Evolutionary conservation across 2,113 vertebrate genomes (phyloP), one percentile per base, ranked within the genome.

Genomic region (Mirza zaza): DNA sequence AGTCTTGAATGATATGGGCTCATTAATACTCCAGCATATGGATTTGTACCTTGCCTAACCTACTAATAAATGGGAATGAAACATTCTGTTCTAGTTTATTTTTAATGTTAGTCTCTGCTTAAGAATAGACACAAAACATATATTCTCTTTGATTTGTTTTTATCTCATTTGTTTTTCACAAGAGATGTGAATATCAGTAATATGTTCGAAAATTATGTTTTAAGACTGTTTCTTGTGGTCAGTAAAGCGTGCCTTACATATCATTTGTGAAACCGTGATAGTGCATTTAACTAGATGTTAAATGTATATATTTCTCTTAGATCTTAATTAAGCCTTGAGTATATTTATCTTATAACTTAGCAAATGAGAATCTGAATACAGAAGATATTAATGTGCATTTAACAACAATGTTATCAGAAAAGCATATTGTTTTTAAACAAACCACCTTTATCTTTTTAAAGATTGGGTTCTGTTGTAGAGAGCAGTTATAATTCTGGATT

Each of bases 41-140:
- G 23, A 12, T 39, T 57, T 86, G 55, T 11, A 68, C 15, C 14
- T 83, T 7, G 27, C 6, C 61, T 20, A 83, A 29, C 18, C 32
- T 36, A 90, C 55, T 67, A 55, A 63, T 55, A 68, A 68, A 59
- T 73, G 48, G 5, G 14, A 92, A 82, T 67, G 21, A 84, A 68
- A 87, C 73, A 45, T 11, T 83, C 61, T 80, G 65, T 45, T 94
- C 96, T 67, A 34, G 34, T 90, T 81, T 90, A 50, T 84, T 97
- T 95, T 91, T 48, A 84, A 95, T 84, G 8, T 91, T 90, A 48
- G 9, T 87, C 79, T 79, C 13, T 80, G 15, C 70, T 90, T 96
- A 90, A 79, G 59, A 82, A 70, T 57, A 94, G 27, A 73, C 45
- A 63, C 6, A 73, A 94, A 79, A 95, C 34, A 68, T 55, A 18